A percentile compares a stretch with the other conserved stretches of the same genome.
Evolutionary conservation across 2,113 vertebrate species (phyloP).

Genomic region (Oryzias javanicus): DNA sequence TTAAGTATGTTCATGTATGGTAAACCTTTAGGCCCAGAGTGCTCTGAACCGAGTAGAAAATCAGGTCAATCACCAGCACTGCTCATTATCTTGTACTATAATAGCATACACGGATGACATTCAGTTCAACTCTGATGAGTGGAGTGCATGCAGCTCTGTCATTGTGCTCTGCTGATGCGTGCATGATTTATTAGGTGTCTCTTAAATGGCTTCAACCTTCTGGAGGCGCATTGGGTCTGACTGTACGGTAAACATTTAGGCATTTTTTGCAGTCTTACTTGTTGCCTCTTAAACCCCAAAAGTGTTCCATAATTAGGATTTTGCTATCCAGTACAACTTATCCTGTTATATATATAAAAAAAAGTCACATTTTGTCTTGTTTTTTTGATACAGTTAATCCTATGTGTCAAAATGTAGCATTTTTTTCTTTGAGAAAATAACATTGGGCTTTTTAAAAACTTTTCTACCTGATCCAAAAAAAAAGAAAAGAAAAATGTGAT

Average conservation of each 20-base stretch:
- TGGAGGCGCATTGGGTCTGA: conserved; percentile 10
- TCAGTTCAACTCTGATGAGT: conserved; percentile 32
- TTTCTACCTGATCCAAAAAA: no score
- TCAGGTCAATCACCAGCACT: conserved; percentile 58
- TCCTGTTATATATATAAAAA: neutral
- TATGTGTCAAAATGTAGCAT: no score
- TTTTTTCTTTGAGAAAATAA: no score
- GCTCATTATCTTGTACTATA: conserved; percentile 37
- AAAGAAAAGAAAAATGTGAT: no score
- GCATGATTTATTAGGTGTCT: conserved; percentile 29
- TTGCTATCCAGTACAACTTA: neutral
- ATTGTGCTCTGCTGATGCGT: conserved; percentile 24
- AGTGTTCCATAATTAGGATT: neutral
- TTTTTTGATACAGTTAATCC: no score
- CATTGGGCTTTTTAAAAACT: no score
- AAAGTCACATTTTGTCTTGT: neutral
- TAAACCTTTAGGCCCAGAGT: conserved; percentile 15
- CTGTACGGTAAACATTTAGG: neutral
- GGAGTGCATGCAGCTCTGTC: conserved; percentile 18
- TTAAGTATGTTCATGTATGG: conserved; percentile 35
- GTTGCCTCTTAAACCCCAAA: no score
- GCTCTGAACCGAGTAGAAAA: conserved; percentile 34
- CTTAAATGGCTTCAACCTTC: conserved; percentile 9
- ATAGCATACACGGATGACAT: conserved; percentile 38
- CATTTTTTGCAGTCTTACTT: neutral